Percentiles rank a stretch among this genome's conserved stretches.
These are phyloP conservation scores for Cryptotermes secundus DNA, from an alignment of 1,140 invertebrate species.

Conservation along the genomic window DNA sequence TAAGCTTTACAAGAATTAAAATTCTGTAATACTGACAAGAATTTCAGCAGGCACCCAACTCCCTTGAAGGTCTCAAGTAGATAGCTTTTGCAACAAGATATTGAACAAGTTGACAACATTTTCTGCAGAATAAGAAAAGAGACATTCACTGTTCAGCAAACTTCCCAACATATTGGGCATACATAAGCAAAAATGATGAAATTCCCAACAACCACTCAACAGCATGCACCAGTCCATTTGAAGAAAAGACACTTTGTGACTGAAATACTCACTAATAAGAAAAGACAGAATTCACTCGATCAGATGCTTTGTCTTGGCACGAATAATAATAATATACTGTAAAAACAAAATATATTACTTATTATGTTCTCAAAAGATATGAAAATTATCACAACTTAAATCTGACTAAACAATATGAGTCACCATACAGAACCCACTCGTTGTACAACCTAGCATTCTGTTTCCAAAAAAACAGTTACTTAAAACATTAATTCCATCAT, in stretches of 20 bases:
- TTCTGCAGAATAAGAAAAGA: not conserved
- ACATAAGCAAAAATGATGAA: not conserved
- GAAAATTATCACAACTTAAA: no score
- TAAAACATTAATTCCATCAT: no score
- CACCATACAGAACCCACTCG: no score
- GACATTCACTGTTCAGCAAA: not conserved
- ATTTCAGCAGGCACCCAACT: not conserved
- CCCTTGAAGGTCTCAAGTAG: not conserved
- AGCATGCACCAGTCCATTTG: conserved; percentile 4
- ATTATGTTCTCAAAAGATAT: no score
- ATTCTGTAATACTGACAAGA: not conserved
- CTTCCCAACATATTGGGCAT: not conserved
- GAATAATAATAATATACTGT: not conserved
- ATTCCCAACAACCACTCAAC: not conserved
- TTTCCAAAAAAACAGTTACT: no score
- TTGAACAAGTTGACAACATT: not conserved
- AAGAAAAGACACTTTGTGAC: not conserved
- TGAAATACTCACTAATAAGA: conserved; percentile 4
- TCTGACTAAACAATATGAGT: no score
- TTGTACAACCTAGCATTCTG: no score
- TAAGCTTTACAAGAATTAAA: not conserved
- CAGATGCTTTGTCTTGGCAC: not conserved
- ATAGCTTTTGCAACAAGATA: not conserved
- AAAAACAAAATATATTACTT: not conserved
- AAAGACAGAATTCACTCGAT: not conserved